phyloP scores from a whole-genome alignment of 2,888 invertebrate species.

The Azorinus chamasolen region DNA sequence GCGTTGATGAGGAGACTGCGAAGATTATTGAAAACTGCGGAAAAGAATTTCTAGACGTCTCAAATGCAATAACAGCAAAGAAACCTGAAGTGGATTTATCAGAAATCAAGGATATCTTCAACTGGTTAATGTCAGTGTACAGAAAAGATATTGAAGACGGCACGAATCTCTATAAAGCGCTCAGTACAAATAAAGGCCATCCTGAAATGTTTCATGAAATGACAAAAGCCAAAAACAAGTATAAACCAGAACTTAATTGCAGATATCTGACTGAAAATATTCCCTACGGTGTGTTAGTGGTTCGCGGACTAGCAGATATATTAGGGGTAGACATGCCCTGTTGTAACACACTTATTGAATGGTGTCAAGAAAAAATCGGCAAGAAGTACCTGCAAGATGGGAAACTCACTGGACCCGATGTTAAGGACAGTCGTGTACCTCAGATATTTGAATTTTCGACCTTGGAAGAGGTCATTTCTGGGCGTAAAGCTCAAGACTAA shows the following conservation, averaged over 20 bases:
- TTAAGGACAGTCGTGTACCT: conserved; percentile 72
- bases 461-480: conserved; percentile 68
- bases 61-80: conserved; percentile 59
- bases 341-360: conserved; percentile 71
- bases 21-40: conserved; percentile 61
- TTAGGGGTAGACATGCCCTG: conserved; percentile 67
- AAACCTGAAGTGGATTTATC: conserved; percentile 63
- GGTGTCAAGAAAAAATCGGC: conserved; percentile 77
- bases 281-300: conserved; percentile 75
- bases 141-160: conserved; percentile 70
- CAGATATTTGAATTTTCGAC: conserved; percentile 74
- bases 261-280: conserved; percentile 76
- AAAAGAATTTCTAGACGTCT: conserved; percentile 63
- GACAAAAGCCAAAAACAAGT: conserved; percentile 44
- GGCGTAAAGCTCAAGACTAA: not conserved
- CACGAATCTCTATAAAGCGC: conserved; percentile 62
- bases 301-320: conserved; percentile 74
- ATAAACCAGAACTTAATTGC: conserved; percentile 64
- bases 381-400: conserved; percentile 76
- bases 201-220: conserved; percentile 71
- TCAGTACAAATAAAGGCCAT: conserved; percentile 73
- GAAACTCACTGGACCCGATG: conserved; percentile 74
- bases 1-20: conserved; percentile 62
- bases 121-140: conserved; percentile 73
- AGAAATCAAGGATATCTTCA: conserved; percentile 65